These are phyloP conservation scores for Heliconius congener DNA, from an alignment of 1,140 invertebrate genomes.

Conservation along the genomic window DNA sequence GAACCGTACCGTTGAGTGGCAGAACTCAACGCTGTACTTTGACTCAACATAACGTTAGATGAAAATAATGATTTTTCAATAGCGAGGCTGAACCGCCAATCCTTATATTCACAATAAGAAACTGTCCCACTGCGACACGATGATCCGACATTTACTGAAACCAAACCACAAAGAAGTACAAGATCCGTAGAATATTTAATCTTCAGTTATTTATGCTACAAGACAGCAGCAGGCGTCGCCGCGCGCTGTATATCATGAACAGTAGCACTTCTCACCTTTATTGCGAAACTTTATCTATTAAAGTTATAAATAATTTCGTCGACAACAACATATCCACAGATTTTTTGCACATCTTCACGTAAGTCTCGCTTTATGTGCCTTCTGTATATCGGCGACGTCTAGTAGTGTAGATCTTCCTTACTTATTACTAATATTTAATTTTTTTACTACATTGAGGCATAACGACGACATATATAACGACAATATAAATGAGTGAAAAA, in stretches of 20 bases:
- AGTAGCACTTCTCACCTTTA: background rate
- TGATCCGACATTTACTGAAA: background rate
- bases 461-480: too few relatives aligned
- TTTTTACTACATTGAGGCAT: too few relatives aligned
- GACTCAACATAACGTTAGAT: too few relatives aligned
- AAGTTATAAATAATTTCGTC: background rate
- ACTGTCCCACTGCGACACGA: background rate
- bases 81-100: too few relatives aligned
- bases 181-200: background rate
- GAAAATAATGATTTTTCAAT: too few relatives aligned
- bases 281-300: background rate
- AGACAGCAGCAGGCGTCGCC: background rate
- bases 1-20: too few relatives aligned
- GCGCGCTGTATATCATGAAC: background rate
- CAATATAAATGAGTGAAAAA: too few relatives aligned
- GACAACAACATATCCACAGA: background rate
- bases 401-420: too few relatives aligned
- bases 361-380: background rate
- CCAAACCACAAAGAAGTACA: background rate
- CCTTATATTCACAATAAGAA: too few relatives aligned
- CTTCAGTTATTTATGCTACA: background rate
- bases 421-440: too few relatives aligned
- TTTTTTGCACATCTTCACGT: background rate
- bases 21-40: too few relatives aligned
- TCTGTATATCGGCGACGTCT: too few relatives aligned